phyloP scores from a whole-genome alignment of 2,797 vertebrate species.

The Scyliorhinus canicula region DNA sequence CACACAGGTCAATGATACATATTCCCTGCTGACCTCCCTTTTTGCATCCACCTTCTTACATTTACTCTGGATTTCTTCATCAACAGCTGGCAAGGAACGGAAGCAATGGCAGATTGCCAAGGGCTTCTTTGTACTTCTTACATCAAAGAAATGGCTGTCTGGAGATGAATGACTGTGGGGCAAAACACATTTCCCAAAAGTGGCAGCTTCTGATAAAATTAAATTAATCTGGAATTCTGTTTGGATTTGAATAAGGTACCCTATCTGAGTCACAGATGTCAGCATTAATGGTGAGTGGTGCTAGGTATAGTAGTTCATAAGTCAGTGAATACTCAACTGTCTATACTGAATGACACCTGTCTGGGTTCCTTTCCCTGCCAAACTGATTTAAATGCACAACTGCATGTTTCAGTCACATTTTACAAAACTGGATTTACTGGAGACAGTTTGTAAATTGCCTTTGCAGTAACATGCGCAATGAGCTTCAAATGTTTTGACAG shows the following conservation, averaged over 20 bases:
- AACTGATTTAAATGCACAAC: slow-evolving; percentile 25
- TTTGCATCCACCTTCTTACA: not conserved
- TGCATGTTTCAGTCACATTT: slow-evolving; percentile 10
- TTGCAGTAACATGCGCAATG: not conserved
- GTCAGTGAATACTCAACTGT: not conserved
- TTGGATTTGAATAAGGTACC: not conserved
- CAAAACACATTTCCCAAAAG: slow-evolving; percentile 23
- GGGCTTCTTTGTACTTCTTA: slow-evolving; percentile 14
- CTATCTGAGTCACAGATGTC: not conserved
- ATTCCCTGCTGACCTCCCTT: not conserved
- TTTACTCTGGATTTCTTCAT: not conserved
- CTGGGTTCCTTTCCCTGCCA: not conserved
- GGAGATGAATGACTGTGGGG: not conserved
- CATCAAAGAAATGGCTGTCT: not conserved
- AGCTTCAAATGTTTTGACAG: not conserved
- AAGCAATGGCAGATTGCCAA: slow-evolving; percentile 3
- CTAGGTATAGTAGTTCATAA: not conserved
- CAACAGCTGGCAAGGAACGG: slow-evolving; percentile 1
- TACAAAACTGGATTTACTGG: not conserved
- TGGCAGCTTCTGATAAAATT: slow-evolving; percentile 1
- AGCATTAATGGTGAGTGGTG: not conserved
- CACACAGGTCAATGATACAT: not conserved
- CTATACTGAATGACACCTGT: not conserved
- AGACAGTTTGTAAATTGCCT: not conserved
- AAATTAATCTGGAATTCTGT: not conserved